Evolutionary conservation across 1,140 invertebrate species (phyloP).

Genomic region (Drosophila trapezifrons): DNA sequence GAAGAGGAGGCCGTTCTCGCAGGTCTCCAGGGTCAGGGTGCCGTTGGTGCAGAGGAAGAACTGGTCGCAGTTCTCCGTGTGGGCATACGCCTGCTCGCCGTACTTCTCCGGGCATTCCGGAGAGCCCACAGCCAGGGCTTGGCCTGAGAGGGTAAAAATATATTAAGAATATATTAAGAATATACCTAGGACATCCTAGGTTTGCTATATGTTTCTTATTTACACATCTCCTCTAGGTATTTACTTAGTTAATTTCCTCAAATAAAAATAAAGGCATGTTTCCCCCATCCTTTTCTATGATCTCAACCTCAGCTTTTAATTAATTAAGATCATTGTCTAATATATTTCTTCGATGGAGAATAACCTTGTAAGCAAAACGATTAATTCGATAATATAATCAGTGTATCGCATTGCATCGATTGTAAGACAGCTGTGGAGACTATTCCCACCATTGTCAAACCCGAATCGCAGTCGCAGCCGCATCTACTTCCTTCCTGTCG

Average conservation of each 20-base stretch:
- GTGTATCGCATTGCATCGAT: constrained; percentile 1
- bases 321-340: not conserved
- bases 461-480: constrained; percentile 11
- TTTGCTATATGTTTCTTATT: too few relatives aligned
- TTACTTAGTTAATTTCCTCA: too few relatives aligned
- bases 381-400: not conserved
- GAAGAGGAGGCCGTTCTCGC: constrained; percentile 95
- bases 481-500: constrained; percentile 52
- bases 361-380: not conserved
- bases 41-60: constrained; percentile 97
- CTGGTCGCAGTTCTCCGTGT: constrained; percentile 92
- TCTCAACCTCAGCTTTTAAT: not conserved
- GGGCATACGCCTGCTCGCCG: constrained; percentile 91
- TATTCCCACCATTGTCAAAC: constrained; percentile 43
- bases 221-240: too few relatives aligned
- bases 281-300: too few relatives aligned
- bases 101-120: constrained; percentile 88
- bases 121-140: constrained; percentile 69
- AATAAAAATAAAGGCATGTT: too few relatives aligned
- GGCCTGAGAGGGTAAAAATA: constrained; percentile 44
- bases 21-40: constrained; percentile 93
- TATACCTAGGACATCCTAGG: not conserved
- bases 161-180: not conserved
- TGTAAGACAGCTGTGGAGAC: constrained; percentile 3
- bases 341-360: not conserved